Percentiles rank a stretch among this genome's conserved stretches.
Evolutionary conservation across 2,113 vertebrate species (phyloP).

Genomic region (Notechis scutatus): DNA sequence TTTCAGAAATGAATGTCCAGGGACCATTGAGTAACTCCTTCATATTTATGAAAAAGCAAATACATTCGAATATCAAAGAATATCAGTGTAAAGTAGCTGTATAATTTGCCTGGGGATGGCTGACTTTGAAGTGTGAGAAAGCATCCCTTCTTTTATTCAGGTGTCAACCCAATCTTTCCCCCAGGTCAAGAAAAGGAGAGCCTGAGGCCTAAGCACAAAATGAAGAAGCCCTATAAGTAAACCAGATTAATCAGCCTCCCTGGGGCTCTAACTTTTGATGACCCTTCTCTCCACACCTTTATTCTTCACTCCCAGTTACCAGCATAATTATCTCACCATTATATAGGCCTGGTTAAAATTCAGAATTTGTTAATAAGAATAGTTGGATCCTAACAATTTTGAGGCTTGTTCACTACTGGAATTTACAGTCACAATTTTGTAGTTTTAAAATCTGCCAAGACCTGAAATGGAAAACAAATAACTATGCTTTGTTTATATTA

Average conservation of each 20-base stretch:
- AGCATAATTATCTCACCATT: background rate
- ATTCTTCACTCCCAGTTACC: background rate
- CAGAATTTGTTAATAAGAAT: background rate
- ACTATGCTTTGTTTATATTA: background rate
- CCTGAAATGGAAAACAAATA: background rate
- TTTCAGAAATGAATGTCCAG: background rate
- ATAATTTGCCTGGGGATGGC: background rate
- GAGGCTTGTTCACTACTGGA: background rate
- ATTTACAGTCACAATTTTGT: background rate
- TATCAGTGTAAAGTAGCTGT: background rate
- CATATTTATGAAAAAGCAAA: background rate
- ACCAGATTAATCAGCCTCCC: background rate
- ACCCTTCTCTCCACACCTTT: background rate
- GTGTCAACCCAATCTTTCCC: background rate
- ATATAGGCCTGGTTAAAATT: background rate
- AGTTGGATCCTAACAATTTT: background rate
- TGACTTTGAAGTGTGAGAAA: background rate
- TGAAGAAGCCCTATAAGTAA: conserved; percentile 13
- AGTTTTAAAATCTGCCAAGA: background rate
- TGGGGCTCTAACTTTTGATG: background rate
- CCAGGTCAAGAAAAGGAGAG: background rate
- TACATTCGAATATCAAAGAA: background rate
- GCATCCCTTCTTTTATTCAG: background rate
- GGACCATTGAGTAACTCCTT: background rate
- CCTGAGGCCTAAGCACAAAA: background rate